Conservation (phyloP, 2,113 vertebrate genomes). For the Chaetodon trifascialis region DNA sequence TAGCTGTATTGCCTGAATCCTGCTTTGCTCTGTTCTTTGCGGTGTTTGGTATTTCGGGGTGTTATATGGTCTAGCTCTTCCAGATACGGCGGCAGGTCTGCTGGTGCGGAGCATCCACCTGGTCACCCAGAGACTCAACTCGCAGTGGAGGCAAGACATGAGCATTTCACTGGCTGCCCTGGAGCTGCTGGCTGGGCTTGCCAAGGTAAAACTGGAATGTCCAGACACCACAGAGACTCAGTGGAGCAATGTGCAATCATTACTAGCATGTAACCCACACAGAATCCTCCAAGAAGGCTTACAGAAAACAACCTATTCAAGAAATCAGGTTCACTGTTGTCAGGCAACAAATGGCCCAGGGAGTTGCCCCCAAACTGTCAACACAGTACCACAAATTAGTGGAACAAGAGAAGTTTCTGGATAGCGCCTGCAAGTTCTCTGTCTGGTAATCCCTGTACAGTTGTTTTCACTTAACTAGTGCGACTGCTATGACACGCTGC, state of each 20-base stretch:
- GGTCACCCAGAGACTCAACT: conserved; percentile 95
- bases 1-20: conserved; percentile 44
- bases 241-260: not conserved
- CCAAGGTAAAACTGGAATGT: conserved; percentile 86
- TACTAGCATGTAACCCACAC: not conserved
- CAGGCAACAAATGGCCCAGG: not conserved
- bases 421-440: not conserved
- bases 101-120: conserved; percentile 97
- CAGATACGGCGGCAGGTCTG: conserved; percentile 96
- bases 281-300: not conserved
- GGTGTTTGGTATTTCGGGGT: conserved; percentile 90
- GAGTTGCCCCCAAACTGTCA: not conserved
- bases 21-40: conserved; percentile 87
- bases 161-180: conserved; percentile 95
- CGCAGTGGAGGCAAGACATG: conserved; percentile 96
- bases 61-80: conserved; percentile 95
- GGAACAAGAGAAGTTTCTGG: not conserved
- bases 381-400: not conserved
- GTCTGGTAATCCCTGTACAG: not conserved
- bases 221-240: not conserved
- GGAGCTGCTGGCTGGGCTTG: conserved; percentile 94
- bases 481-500: not conserved
- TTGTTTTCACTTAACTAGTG: not conserved
- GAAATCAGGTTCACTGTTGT: not conserved
- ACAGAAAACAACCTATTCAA: not conserved